A percentile compares a stretch with the other conserved stretches of the same genome.
These are phyloP conservation scores for Bos taurus DNA, from an alignment of 2,113 vertebrate genomes.

Conservation along the genomic window DNA sequence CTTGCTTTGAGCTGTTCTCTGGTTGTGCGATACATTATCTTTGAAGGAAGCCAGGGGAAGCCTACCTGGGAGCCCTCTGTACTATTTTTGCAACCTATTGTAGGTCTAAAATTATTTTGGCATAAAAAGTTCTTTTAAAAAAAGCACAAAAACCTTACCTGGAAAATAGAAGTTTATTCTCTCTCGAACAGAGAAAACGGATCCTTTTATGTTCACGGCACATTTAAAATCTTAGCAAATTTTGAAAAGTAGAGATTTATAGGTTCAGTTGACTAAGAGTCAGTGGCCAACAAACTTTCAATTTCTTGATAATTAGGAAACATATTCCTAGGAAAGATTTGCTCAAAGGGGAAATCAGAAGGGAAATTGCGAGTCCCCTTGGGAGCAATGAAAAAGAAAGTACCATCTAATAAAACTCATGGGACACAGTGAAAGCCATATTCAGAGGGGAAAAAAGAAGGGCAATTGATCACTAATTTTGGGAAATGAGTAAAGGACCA, in stretches of 20 bases:
- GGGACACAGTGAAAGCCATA: background rate
- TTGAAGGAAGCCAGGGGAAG: background rate
- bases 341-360: background rate
- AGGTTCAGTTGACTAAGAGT: background rate
- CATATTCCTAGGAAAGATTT: background rate
- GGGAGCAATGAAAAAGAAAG: background rate
- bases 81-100: background rate
- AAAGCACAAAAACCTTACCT: background rate
- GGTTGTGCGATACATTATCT: background rate
- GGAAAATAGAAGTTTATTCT: background rate
- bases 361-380: background rate
- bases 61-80: background rate
- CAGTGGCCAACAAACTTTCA: background rate
- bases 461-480: background rate
- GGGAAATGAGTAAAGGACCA: too few species aligned
- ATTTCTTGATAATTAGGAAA: background rate
- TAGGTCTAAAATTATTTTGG: background rate
- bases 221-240: background rate
- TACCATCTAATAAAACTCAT: background rate
- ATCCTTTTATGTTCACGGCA: background rate
- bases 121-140: background rate
- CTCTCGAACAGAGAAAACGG: background rate
- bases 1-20: background rate
- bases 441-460: background rate
- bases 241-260: background rate